Evolutionary conservation across 2,888 invertebrate species (phyloP), one percentile per base, ranked within the genome.

Genomic region (Hoplodrina blanda): DNA sequence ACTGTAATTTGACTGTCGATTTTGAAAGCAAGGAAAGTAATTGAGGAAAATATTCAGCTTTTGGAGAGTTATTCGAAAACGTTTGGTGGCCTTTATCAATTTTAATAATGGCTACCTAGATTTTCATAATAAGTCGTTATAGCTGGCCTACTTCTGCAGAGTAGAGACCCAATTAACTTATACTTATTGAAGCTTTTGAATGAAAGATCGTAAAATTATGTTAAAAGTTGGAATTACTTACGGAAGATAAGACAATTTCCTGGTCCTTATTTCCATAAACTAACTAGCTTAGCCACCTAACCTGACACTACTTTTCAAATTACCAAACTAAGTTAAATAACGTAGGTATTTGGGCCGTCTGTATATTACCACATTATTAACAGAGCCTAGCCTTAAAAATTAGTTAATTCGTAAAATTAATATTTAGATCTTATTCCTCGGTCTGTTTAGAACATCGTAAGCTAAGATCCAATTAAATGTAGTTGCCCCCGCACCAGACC

Each of bases 361-460:
- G 62, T 17, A 30, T 64, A 55, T 78, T 80, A 78, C 74, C 54
- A 65, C 61, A 76, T 60, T 65, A 41, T 63, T 63, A 67, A 67
- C 44, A 10, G 59, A 57, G 19, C 33, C 71, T 80, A 62, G 66
- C 82, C 81, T 85, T 80, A 81, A 82, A 79, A 82, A 69, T 65
- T 69, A 30, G 78, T 80, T 73, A 69, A 76, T 73, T 78, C 65
- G 37, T 80, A 67, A 78, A 77, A 82, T 83, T 83, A 84, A 87
- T 80, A 69, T 72, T 73, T 75, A 62, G 71, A 83, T 81, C 70
- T 80, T 70, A 76, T 83, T 86, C 71, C 82, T 86, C 91, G 91
- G 88, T 92, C 92, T 92, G 91, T 86, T 91, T 89, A 78, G 76
- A 86, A 64, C 68, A 81, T 80, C 70, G 76, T 84, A 76, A 80